Evolutionary conservation across 2,797 vertebrate species (phyloP), one percentile per base, ranked within the genome.

Genomic region (Sebastes itinus): DNA sequence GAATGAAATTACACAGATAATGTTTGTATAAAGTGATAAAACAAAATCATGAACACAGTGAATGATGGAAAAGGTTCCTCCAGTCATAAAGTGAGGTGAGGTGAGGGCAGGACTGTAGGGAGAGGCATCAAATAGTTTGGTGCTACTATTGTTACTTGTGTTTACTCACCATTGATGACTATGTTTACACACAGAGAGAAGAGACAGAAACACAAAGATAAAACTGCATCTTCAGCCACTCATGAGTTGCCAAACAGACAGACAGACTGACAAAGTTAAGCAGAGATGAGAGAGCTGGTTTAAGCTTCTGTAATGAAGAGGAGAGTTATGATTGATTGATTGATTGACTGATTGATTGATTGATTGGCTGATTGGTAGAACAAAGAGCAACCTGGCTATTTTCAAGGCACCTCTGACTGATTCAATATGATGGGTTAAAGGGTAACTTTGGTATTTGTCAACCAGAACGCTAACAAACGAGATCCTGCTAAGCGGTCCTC

Each of bases 91-190:
- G 69, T 80, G 80, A 82, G 61, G 69, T 80, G 80, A 82, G 61
- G 81, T 81, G 87, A 80, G 68, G 75, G 71, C 33, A 62, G 79
- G 77, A 64, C 62, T 82, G 72, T 35, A 46, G 77, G 87, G 61
- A 82, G 56, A 81, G 85, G 87, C 78, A 67, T 89, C 70, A 83
- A 72, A 64, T 82, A 75, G 58, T 30, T 73, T 81, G 75, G 77
- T 86, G 73, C 75, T 68, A 28, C 75, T 75, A 35, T 77, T 66
- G 25, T 82, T 72, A 55, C 79, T 89, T 81, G 86, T 60, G 72
- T 91, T 92, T 96, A 96, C 96, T 96, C 93, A 96, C 95, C 95
- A 92, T 85, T 75, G 93, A 95, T 91, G 95, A 92, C 93, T 94
- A 95, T 95, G 94, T 93, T 92, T 87, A 95, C 85, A 95, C 89